These are phyloP conservation scores for Notothenia rossii DNA, from an alignment of 2,113 vertebrate genomes.

Conservation along the genomic window DNA sequence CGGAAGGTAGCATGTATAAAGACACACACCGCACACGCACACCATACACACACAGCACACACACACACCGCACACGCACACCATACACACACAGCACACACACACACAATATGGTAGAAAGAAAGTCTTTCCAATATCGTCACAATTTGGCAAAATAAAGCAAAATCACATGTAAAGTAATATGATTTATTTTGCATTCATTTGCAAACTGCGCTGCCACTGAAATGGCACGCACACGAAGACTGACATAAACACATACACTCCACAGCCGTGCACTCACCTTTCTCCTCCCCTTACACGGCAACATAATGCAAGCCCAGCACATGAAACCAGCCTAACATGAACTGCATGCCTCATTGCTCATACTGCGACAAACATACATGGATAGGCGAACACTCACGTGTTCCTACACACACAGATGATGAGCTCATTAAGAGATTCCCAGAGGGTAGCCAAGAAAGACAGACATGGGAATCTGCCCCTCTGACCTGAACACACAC, in stretches of 20 bases:
- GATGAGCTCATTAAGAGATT: constrained; percentile 70
- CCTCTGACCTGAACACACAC: constrained; percentile 39
- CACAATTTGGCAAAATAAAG: no score
- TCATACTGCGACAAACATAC: constrained; percentile 26
- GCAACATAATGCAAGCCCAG: constrained; percentile 19
- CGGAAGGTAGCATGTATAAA: constrained; percentile 17
- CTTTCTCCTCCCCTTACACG: constrained; percentile 8
- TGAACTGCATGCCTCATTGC: constrained; percentile 25
- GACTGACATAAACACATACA: not conserved
- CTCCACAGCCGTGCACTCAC: constrained; percentile 3
- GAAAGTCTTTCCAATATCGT: no score
- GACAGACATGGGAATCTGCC: constrained; percentile 46
- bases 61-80: constrained; percentile 1
- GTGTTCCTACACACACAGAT: constrained; percentile 39
- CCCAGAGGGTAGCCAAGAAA: constrained; percentile 62
- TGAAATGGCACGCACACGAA: not conserved
- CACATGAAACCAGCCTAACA: constrained; percentile 17
- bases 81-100: constrained; percentile 1
- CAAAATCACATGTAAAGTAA: no score
- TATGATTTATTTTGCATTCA: no score
- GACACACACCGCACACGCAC: not conserved
- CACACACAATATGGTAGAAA: not conserved
- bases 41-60: not conserved
- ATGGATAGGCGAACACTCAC: not conserved
- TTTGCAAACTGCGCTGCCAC: no score